These are phyloP conservation scores for Betta splendens DNA, from an alignment of 2,797 vertebrate genomes.

Conservation along the genomic window DNA sequence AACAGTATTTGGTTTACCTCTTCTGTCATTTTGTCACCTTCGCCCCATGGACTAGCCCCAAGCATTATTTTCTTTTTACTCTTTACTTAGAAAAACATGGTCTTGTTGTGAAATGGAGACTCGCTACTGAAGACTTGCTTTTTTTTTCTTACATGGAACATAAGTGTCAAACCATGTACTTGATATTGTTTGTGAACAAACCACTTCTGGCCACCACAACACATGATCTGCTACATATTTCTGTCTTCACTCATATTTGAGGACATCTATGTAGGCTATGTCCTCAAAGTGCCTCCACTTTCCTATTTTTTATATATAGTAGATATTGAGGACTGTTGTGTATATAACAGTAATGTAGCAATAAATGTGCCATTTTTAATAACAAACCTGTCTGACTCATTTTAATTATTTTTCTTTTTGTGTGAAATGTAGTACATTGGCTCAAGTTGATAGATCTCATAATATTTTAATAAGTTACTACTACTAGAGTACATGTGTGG, in stretches of 20 bases:
- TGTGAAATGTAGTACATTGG: too few relatives aligned
- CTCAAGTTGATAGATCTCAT: too few relatives aligned
- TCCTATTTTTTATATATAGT: conserved; percentile 88
- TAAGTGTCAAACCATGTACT: conserved; percentile 57
- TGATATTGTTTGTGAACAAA: conserved; percentile 48
- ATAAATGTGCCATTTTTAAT: conserved; percentile 95
- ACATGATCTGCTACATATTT: conserved; percentile 70
- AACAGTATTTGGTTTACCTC: conserved; percentile 67
- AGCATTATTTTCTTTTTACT: conserved; percentile 43
- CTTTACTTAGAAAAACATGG: conserved; percentile 36
- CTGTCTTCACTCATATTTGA: conserved; percentile 78
- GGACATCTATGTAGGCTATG: conserved; percentile 79
- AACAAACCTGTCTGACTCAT: too few relatives aligned
- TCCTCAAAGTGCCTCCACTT: conserved; percentile 95
- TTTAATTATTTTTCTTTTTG: too few relatives aligned
- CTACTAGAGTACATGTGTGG: too few relatives aligned
- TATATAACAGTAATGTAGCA: conserved; percentile 96
- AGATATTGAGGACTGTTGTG: conserved; percentile 93
- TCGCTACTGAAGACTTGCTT: conserved; percentile 47
- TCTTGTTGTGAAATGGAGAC: conserved; percentile 49
- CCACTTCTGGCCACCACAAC: conserved; percentile 57
- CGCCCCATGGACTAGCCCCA: conserved; percentile 43
- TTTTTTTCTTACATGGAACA: conserved; percentile 53
- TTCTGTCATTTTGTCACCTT: conserved; percentile 46
- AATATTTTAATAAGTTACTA: too few relatives aligned